A percentile compares a stretch with the other conserved stretches of the same genome.
phyloP scores from a whole-genome alignment of 2,797 vertebrate species.

The Silurus lanzhouensis region DNA sequence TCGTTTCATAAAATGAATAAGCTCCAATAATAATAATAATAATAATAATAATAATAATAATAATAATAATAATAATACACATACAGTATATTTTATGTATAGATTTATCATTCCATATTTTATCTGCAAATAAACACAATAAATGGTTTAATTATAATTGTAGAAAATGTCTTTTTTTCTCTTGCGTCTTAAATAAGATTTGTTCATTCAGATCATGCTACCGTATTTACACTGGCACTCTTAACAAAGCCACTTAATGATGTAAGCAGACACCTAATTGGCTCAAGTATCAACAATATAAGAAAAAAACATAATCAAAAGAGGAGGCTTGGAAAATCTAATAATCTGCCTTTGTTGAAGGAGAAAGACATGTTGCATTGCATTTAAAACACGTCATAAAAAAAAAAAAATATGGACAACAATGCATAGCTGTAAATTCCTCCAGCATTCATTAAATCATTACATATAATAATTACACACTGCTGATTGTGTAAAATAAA shows the following conservation, averaged over 20 bases:
- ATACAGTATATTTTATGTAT: background rate
- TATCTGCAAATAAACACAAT: background rate
- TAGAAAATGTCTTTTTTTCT: conserved; percentile 3
- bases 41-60: background rate
- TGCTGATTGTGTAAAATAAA: background rate
- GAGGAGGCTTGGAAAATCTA: background rate
- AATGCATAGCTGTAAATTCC: background rate
- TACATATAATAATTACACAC: background rate
- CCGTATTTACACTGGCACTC: conserved; percentile 34
- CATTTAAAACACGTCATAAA: background rate
- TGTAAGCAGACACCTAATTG: conserved; percentile 38
- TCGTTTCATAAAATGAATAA: conserved; percentile 13
- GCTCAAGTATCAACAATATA: conserved; percentile 27
- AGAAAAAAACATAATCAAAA: conserved; percentile 22
- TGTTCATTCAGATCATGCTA: background rate
- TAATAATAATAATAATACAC: background rate
- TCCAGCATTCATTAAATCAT: background rate
- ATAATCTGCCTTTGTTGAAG: background rate
- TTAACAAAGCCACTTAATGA: conserved; percentile 33
- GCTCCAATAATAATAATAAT: conserved; percentile 3
- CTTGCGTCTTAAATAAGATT: background rate
- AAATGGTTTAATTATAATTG: background rate
- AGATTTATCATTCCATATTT: conserved; percentile 6
- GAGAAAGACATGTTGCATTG: background rate
- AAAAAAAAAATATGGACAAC: background rate